These are phyloP conservation scores for Tautogolabrus adspersus DNA, from an alignment of 2,113 vertebrate genomes.

Conservation along the genomic window DNA sequence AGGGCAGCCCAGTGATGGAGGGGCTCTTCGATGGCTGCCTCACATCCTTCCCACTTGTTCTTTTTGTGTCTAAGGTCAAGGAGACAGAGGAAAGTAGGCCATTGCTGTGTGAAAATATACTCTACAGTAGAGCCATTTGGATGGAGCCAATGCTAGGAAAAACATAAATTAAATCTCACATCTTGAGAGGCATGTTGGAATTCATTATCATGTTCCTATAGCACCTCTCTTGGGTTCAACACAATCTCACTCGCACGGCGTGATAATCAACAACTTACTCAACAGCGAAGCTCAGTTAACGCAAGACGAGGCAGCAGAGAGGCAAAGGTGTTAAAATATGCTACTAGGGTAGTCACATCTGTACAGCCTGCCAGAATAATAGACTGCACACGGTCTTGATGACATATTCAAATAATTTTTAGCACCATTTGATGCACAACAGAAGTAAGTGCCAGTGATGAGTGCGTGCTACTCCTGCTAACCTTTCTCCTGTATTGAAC, in stretches of 20 bases:
- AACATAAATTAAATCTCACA: conserved; percentile 2
- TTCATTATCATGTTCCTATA: conserved; percentile 56
- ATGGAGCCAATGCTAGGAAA: not conserved
- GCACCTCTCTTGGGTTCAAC: conserved; percentile 47
- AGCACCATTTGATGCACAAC: conserved; percentile 4
- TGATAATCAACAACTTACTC: conserved; percentile 53
- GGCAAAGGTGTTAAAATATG: conserved; percentile 19
- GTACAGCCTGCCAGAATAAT: not conserved
- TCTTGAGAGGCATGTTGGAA: conserved; percentile 33
- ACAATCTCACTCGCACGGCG: conserved; percentile 24
- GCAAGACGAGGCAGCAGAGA: conserved; percentile 8
- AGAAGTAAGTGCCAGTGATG: conserved; percentile 11
- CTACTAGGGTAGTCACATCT: not conserved
- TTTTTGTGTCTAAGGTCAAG: conserved; percentile 57
- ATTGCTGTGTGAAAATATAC: not conserved
- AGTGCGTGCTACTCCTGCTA: conserved; percentile 15
- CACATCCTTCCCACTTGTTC: conserved; percentile 14
- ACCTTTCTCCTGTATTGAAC: conserved; percentile 62
- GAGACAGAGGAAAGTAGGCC: conserved; percentile 56
- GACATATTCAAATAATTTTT: conserved; percentile 9
- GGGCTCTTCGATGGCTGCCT: conserved; percentile 17
- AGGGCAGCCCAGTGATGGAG: conserved; percentile 17
- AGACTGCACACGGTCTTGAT: not conserved
- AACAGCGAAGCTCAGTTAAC: conserved; percentile 22
- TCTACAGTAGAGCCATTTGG: not conserved